Percentiles rank a stretch among this genome's conserved stretches.
Evolutionary conservation across 2,113 vertebrate genomes (phyloP).

Genomic region (Rhabdornis inornatus): DNA sequence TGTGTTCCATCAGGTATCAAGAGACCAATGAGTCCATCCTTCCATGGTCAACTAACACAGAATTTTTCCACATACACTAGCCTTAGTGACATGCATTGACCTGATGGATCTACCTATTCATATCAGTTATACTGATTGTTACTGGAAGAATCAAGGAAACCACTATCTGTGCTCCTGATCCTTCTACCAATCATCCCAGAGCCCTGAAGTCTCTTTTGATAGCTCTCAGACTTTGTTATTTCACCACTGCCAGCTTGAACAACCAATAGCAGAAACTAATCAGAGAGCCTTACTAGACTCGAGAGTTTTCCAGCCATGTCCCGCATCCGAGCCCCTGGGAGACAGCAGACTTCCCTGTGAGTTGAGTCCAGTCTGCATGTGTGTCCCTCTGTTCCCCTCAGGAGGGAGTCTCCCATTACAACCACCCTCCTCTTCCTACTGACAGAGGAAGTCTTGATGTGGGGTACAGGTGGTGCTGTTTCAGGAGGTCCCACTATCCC

Average conservation of each 20-base stretch:
- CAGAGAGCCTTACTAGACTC: neutral
- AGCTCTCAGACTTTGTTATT: neutral
- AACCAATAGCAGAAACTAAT: neutral
- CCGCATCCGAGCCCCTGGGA: neutral
- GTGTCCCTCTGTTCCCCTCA: neutral
- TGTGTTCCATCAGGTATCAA: neutral
- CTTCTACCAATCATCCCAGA: neutral
- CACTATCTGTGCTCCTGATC: neutral
- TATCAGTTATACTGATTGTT: neutral
- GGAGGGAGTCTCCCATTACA: neutral
- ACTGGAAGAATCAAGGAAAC: neutral
- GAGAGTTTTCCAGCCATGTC: neutral
- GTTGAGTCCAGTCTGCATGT: neutral
- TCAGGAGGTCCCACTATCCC: neutral
- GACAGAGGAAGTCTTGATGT: neutral
- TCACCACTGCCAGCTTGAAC: neutral
- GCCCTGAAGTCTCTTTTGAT: neutral
- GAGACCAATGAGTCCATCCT: neutral
- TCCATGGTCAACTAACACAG: neutral
- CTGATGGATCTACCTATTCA: neutral
- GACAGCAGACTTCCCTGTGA: neutral
- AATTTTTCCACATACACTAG: neutral
- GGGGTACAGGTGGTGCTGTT: neutral
- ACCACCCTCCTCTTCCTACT: neutral
- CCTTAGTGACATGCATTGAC: neutral